phyloP scores from a whole-genome alignment of 2,797 vertebrate species.

The Melanogrammus aeglefinus region DNA sequence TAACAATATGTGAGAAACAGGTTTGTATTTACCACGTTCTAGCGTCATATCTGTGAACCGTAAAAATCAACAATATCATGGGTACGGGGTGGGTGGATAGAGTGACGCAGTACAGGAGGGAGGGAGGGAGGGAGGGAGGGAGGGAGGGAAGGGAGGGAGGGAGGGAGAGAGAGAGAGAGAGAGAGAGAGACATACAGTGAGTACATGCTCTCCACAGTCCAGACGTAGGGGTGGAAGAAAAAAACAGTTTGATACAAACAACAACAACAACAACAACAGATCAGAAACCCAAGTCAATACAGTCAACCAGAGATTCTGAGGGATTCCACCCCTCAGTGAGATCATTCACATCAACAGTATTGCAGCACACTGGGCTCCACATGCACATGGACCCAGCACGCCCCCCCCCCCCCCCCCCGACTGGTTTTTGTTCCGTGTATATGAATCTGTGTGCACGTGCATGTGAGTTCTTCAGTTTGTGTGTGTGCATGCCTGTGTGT shows the following conservation, averaged over 20 bases:
- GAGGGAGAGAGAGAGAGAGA: conserved; percentile 39
- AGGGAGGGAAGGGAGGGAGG: conserved; percentile 37
- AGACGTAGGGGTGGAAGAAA: conserved; percentile 38
- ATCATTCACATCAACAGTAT: neutral
- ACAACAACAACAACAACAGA: neutral
- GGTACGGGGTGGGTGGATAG: neutral
- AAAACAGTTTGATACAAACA: conserved; percentile 23
- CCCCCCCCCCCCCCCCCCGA: no score
- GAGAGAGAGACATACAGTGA: conserved; percentile 65
- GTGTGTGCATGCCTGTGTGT: neutral
- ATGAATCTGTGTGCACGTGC: neutral
- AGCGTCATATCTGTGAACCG: neutral
- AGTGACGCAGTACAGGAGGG: neutral
- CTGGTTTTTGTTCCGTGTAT: neutral
- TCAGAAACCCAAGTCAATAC: neutral
- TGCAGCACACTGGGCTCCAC: neutral
- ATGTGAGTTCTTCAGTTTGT: neutral
- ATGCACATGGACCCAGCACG: neutral
- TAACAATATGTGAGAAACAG: conserved; percentile 43
- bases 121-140: neutral
- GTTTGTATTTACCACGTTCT: conserved; percentile 27
- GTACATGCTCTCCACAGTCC: conserved; percentile 46
- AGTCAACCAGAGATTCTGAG: neutral
- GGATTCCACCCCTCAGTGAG: neutral
- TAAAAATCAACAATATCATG: neutral